These are phyloP conservation scores for Nansenia antarctica DNA, from an alignment of 2,113 vertebrate genomes.

Conservation along the genomic window DNA sequence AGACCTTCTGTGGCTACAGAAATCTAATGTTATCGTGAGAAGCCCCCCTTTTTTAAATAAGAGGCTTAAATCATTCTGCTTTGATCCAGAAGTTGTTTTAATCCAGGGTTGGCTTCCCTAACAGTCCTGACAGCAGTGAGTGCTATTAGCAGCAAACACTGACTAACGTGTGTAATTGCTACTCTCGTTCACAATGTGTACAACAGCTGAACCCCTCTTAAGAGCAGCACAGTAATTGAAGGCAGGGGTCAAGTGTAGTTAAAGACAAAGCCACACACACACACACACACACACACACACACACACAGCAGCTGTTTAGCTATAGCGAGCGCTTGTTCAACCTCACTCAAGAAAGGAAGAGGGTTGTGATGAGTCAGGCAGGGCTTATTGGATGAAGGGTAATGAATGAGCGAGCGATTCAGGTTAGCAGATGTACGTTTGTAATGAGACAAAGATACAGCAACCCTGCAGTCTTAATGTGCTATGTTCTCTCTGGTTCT, in stretches of 20 bases:
- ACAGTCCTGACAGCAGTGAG: constrained; percentile 26
- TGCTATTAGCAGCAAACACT: constrained; percentile 10
- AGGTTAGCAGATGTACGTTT: constrained; percentile 41
- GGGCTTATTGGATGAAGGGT: constrained; percentile 17
- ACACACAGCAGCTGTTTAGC: not conserved
- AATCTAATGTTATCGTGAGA: no score
- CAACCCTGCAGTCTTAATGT: constrained; percentile 20
- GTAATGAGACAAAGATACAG: constrained; percentile 20
- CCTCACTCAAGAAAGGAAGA: not conserved
- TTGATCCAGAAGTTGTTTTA: constrained; percentile 8
- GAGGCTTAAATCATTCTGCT: not conserved
- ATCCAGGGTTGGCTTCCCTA: constrained; percentile 13
- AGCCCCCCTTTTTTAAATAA: no score
- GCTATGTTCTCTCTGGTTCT: not conserved
- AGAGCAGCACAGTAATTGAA: constrained; percentile 2
- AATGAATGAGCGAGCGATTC: constrained; percentile 27
- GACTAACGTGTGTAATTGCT: constrained; percentile 34
- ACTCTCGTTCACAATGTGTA: constrained; percentile 9
- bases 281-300: not conserved
- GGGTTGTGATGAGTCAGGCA: not conserved
- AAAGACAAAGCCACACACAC: not conserved
- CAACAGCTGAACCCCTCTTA: constrained; percentile 21
- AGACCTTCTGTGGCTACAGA: not conserved
- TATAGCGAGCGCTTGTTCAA: not conserved
- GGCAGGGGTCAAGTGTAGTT: constrained; percentile 12